Percentiles rank a stretch among this genome's conserved stretches.
Conservation (phyloP, 2,113 vertebrate species). For the Stercorarius parasiticus region DNA sequence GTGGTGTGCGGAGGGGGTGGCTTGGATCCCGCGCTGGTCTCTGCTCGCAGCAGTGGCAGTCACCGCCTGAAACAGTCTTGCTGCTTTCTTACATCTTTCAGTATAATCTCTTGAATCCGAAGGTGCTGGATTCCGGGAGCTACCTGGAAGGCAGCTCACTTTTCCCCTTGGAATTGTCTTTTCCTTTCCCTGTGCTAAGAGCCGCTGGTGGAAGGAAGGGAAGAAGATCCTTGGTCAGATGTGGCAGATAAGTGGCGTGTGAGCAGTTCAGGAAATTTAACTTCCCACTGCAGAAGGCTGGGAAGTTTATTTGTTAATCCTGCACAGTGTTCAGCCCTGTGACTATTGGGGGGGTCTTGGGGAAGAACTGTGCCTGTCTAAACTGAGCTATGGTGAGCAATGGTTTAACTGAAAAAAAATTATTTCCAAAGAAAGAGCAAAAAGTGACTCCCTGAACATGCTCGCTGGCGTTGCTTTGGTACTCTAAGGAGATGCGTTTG, state of each 20-base stretch:
- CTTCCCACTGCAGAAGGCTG: background rate
- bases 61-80: background rate
- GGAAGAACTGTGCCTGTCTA: background rate
- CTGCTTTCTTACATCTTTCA: background rate
- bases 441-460: background rate
- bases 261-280: background rate
- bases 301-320: background rate
- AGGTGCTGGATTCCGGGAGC: background rate
- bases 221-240: background rate
- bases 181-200: background rate
- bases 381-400: background rate
- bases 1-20: background rate
- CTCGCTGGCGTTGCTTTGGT: background rate
- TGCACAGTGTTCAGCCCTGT: background rate
- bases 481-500: background rate
- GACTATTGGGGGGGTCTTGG: background rate
- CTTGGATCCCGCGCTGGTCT: rapidly evolving
- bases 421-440: background rate
- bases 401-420: background rate
- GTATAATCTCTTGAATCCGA: background rate
- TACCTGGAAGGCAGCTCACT: background rate
- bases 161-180: background rate
- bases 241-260: background rate
- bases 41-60: background rate
- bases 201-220: background rate